Evolutionary conservation across 2,113 vertebrate species (phyloP).

Genomic region (Raja brachyura): DNA sequence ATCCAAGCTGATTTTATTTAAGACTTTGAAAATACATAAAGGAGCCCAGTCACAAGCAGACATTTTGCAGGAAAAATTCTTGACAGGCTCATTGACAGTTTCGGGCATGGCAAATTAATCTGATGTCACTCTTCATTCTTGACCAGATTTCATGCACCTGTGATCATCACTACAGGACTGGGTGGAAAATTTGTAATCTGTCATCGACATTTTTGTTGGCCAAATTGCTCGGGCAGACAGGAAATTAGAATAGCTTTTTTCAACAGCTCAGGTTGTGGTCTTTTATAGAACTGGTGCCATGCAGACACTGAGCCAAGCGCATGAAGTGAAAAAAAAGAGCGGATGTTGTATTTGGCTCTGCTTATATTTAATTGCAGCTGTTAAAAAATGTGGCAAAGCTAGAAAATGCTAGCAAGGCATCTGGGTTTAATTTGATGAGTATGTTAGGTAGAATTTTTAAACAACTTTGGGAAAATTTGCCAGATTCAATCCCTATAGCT

Average conservation of each 20-base stretch:
- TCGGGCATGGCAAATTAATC: conserved; percentile 25
- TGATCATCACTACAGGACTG: not conserved
- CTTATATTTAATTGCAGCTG: conserved; percentile 35
- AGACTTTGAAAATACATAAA: not conserved
- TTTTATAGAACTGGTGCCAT: conserved; percentile 32
- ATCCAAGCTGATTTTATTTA: not conserved
- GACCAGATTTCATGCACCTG: conserved; percentile 9
- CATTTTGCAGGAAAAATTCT: not conserved
- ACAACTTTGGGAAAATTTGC: conserved; percentile 4
- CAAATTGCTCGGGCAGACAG: conserved; percentile 14
- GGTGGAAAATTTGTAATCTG: conserved; percentile 33
- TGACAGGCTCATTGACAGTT: conserved; percentile 24
- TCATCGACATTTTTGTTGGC: conserved; percentile 15
- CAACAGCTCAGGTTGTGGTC: conserved; percentile 24
- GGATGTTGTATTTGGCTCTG: conserved; percentile 38
- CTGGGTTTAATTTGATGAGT: conserved; percentile 27
- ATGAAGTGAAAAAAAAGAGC: conserved; percentile 20
- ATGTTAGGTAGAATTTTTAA: conserved; percentile 24
- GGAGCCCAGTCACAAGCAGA: not conserved
- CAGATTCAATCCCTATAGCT: conserved; percentile 2
- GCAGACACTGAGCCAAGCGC: conserved; percentile 3
- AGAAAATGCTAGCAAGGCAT: conserved; percentile 20
- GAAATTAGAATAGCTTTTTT: conserved; percentile 37
- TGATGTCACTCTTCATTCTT: conserved; percentile 21
- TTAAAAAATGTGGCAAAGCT: conserved; percentile 18